These are phyloP conservation scores for Drepanosiphum platanoidis DNA, from an alignment of 2,888 invertebrate species.

Conservation along the genomic window DNA sequence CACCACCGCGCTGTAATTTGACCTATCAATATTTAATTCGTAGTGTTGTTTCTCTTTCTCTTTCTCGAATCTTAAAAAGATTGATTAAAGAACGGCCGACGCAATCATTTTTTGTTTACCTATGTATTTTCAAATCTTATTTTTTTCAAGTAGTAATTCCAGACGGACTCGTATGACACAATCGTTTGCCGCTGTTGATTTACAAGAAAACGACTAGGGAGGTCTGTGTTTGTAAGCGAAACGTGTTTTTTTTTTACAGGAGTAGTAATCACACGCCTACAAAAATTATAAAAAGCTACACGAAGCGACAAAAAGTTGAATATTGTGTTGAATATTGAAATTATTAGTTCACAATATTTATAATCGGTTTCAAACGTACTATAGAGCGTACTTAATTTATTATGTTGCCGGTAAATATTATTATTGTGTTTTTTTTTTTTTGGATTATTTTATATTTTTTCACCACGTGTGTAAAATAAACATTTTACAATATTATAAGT, in stretches of 20 bases:
- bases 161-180: constrained; percentile 45
- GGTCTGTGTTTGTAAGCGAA: constrained; percentile 22
- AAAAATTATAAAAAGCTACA: neutral
- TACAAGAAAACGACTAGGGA: constrained; percentile 37
- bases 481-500: neutral
- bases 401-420: neutral
- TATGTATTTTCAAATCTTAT: neutral
- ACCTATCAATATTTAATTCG: constrained; percentile 30
- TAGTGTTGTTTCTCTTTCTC: too few relatives aligned
- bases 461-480: neutral
- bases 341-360: neutral
- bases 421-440: neutral
- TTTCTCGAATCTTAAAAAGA: neutral
- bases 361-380: neutral
- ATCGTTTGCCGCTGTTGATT: constrained; percentile 34
- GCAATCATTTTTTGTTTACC: constrained; percentile 23
- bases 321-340: neutral
- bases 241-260: constrained; percentile 28
- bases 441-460: neutral
- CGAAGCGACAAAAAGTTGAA: neutral
- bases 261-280: constrained; percentile 1
- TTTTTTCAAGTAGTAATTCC: constrained; percentile 23
- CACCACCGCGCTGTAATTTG: constrained; percentile 8
- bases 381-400: neutral
- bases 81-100: neutral